Conservation (phyloP, 2,113 vertebrate genomes). For the Columba livia region DNA sequence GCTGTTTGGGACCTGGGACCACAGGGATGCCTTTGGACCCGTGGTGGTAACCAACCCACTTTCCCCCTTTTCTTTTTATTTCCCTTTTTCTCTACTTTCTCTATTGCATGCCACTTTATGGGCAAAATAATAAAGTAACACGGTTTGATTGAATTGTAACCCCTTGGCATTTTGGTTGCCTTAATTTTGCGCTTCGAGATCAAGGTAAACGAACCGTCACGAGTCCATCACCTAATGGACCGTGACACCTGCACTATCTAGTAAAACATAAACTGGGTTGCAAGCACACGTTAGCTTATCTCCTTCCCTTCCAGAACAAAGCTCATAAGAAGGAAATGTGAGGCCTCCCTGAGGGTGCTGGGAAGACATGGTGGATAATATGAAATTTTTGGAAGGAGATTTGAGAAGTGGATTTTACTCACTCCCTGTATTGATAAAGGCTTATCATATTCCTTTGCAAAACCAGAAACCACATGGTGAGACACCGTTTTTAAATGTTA, state of each 20-base stretch:
- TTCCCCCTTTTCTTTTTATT: no score
- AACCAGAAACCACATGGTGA: constrained; percentile 42
- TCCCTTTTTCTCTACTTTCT: no score
- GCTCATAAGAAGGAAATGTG: constrained; percentile 33
- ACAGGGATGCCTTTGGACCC: no score
- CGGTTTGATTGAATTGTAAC: no score
- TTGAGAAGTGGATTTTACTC: constrained; percentile 62
- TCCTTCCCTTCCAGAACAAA: constrained; percentile 45
- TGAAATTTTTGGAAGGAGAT: constrained; percentile 64
- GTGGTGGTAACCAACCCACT: no score
- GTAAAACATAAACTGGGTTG: not conserved
- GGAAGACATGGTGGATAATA: constrained; percentile 57
- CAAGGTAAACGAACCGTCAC: no score
- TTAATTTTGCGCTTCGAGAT: no score
- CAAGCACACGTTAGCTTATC: constrained; percentile 20
- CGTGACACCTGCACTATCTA: not conserved
- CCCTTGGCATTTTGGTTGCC: no score
- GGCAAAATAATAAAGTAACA: no score
- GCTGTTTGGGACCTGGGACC: no score
- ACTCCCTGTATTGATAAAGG: constrained; percentile 46
- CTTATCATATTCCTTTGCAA: constrained; percentile 48
- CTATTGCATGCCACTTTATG: no score
- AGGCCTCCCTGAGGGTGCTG: constrained; percentile 40
- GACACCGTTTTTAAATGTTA: constrained; percentile 62
- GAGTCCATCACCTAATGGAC: no score